These are phyloP conservation scores for Chitala chitala DNA, from an alignment of 2,113 vertebrate species.

Conservation along the genomic window DNA sequence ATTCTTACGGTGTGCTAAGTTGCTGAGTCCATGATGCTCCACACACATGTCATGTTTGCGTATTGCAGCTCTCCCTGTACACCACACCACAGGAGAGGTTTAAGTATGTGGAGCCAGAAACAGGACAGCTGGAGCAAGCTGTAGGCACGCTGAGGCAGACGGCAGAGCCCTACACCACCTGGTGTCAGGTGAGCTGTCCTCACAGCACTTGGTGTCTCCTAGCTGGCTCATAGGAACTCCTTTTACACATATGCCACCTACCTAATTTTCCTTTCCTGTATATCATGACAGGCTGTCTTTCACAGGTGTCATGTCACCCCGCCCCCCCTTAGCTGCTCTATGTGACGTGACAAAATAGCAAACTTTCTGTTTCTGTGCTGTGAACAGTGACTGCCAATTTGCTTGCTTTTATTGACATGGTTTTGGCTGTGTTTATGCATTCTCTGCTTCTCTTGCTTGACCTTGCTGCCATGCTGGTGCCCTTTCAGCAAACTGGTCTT, in stretches of 20 bases:
- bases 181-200: conserved; percentile 68
- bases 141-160: conserved; percentile 58
- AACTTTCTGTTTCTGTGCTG: not conserved
- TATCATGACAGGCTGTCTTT: too few species aligned
- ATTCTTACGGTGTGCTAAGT: not conserved
- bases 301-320: too few species aligned
- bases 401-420: not conserved
- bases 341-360: too few species aligned
- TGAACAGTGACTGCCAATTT: not conserved
- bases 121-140: conserved; percentile 65
- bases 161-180: conserved; percentile 62
- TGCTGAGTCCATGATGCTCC: too few species aligned
- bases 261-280: too few species aligned
- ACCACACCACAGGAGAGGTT: conserved; percentile 61
- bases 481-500: conserved; percentile 33
- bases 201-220: not conserved
- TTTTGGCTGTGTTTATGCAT: conserved; percentile 11
- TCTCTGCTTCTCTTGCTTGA: conserved; percentile 14
- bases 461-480: conserved; percentile 4
- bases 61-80: conserved; percentile 74
- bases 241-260: too few species aligned
- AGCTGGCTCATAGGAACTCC: too few species aligned
- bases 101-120: conserved; percentile 67
- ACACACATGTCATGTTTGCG: conserved; percentile 16
- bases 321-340: too few species aligned